A percentile compares a stretch with the other conserved stretches of the same genome.
Conservation (phyloP, 2,888 invertebrate genomes). For the Myathropa florea region DNA sequence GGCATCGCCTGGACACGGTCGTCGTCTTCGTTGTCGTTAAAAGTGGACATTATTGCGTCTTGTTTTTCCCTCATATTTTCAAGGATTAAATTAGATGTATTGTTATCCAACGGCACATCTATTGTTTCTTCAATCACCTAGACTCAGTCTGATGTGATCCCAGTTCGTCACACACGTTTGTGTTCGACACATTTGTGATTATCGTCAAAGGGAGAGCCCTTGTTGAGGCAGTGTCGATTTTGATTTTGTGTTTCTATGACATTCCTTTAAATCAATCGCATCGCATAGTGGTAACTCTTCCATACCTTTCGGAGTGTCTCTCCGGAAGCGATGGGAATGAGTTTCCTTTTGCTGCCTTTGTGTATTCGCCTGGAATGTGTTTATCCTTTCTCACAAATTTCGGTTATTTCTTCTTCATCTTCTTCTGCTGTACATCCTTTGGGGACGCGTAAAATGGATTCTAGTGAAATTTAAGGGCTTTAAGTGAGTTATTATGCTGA, state of each 20-base stretch:
- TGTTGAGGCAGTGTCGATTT: no score
- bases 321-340: neutral
- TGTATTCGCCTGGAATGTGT: neutral
- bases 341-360: slow-evolving; percentile 3
- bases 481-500: slow-evolving; percentile 36
- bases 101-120: slow-evolving; percentile 40
- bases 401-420: slow-evolving; percentile 30
- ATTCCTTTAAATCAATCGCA: neutral
- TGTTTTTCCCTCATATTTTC: slow-evolving; percentile 23
- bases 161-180: neutral
- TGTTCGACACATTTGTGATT: neutral
- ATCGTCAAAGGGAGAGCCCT: no score
- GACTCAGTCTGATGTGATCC: slow-evolving; percentile 24
- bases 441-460: slow-evolving; percentile 12
- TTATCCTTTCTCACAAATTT: neutral
- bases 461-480: slow-evolving; percentile 37
- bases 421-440: neutral
- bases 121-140: slow-evolving; percentile 45
- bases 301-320: neutral
- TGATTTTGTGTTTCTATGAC: no score
- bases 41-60: neutral
- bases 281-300: neutral
- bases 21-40: neutral
- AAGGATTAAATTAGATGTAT: slow-evolving; percentile 45
- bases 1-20: no score